Conservation (phyloP, 2,113 vertebrate genomes). For the Phaethon lepturus region DNA sequence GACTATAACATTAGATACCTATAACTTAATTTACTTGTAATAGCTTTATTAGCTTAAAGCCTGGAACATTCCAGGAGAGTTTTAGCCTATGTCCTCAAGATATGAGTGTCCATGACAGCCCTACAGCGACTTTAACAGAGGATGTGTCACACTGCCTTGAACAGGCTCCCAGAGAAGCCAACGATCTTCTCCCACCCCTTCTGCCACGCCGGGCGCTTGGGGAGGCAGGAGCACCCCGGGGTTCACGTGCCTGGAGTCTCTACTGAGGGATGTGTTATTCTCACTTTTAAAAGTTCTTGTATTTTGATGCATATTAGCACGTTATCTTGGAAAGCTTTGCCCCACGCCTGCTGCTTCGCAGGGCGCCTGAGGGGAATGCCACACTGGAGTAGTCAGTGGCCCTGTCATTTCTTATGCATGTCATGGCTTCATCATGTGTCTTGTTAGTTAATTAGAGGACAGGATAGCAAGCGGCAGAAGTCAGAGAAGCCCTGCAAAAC, state of each 20-base stretch:
- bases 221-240: accelerated
- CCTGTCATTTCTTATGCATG: background rate
- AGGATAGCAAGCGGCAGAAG: background rate
- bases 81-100: background rate
- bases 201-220: accelerated
- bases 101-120: accelerated
- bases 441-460: background rate
- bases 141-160: background rate
- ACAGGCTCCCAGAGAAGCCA: background rate
- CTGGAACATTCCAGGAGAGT: conserved; percentile 25
- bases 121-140: background rate
- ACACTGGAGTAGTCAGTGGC: background rate
- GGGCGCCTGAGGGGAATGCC: background rate
- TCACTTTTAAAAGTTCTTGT: accelerated
- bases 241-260: accelerated
- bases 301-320: background rate
- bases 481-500: background rate
- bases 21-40: background rate
- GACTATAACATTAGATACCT: background rate
- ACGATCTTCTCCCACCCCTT: background rate
- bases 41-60: conserved; percentile 12
- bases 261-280: accelerated
- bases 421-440: background rate
- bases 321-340: background rate
- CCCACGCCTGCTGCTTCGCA: background rate